Base-by-base conservation (phyloP, 2,888 invertebrate genomes). In the Anticlea derivata region DNA sequence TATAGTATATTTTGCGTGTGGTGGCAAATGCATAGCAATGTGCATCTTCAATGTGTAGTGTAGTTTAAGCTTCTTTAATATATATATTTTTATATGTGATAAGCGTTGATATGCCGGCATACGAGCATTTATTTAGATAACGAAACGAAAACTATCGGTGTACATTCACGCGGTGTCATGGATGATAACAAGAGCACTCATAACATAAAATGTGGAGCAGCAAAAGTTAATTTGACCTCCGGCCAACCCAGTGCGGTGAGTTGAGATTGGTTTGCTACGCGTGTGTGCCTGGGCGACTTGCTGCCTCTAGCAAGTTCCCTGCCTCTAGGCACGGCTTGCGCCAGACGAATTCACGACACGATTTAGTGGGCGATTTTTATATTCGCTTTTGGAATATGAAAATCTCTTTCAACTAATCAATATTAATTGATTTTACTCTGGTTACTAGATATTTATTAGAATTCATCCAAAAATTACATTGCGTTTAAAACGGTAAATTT, bases 21-120 rank as follows among this genome's bases (percentile, higher is more conserved):
- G 86, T 86, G 80, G 88, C 88, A 83, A 80, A 82, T 86, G 86
- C 86, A 83, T 83, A 80, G 75, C 81, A 77, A 83, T 82, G 77
- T 81, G 85, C 86, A 83, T 84, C 84, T 81, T 87, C 80, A 78
- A 77, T 83, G 85, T 86, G 85, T 90, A 89, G 87, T 78, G 78
- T 89, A 88, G 86, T 77, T 27, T 87, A 87, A 84, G 87, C 87
- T 89, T 89, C 85, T 86, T 86, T 85, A 81, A 86, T 84, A 87
- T 48, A 53, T 86, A 88, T 90, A 86, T 89, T 89, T 90, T 89
- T 90, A 87, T 88, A 87, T 88, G 89, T 88, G 89, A 90, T 90
- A 88, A 89, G 88, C 82, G 82, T 86, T 88, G 85, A 86, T 86
- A 86, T 87, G 88, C 87, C 85, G 84, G 80, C 80, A 80, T 84